phyloP scores from a whole-genome alignment of 2,888 invertebrate species.

The Polyommatus iphigenia region DNA sequence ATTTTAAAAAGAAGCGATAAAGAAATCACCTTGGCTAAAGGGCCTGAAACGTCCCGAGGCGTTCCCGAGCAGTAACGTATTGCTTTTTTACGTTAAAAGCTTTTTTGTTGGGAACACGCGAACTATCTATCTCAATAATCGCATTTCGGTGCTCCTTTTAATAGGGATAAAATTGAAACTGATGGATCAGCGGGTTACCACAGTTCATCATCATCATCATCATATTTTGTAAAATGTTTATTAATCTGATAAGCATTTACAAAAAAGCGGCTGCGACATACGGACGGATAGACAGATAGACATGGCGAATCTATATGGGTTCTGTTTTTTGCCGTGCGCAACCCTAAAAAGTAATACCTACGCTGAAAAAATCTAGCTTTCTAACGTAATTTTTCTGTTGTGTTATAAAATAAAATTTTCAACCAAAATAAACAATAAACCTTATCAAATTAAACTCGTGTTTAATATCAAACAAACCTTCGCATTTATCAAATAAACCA shows the following conservation, averaged over 20 bases:
- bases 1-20: too few species aligned
- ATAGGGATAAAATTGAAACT: neutral
- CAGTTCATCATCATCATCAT: neutral
- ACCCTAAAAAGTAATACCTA: neutral
- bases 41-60: neutral
- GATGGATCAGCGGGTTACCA: neutral
- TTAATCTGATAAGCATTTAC: too few species aligned
- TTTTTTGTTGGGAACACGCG: slow-evolving; percentile 5
- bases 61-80: slow-evolving; percentile 8
- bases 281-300: too few species aligned
- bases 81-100: slow-evolving; percentile 24
- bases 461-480: neutral
- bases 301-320: too few species aligned
- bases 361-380: neutral
- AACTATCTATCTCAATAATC: slow-evolving; percentile 25
- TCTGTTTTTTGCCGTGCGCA: too few species aligned
- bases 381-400: neutral
- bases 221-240: neutral
- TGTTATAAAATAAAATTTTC: neutral
- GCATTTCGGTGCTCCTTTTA: neutral
- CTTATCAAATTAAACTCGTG: neutral
- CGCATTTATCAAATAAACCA: neutral
- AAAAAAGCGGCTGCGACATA: too few species aligned
- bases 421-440: neutral
- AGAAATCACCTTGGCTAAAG: too few species aligned